Evolutionary conservation across 1,140 invertebrate species (phyloP).

Genomic region (Asbolus verrucosus): DNA sequence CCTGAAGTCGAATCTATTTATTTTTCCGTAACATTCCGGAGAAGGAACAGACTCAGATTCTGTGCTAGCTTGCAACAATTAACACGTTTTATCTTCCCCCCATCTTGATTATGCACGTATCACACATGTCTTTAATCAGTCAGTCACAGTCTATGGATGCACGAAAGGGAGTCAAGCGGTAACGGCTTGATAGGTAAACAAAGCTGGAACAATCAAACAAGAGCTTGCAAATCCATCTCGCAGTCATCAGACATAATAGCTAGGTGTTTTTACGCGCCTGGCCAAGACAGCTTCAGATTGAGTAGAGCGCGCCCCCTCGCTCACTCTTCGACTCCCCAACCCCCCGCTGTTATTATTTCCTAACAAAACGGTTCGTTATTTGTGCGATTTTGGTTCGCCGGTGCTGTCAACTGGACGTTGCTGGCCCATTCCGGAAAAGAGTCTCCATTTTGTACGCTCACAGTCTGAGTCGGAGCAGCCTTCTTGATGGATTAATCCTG

Average conservation of each 20-base stretch:
- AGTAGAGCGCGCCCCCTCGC: slow-evolving; percentile 42
- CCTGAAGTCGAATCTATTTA: neutral
- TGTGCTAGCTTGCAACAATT: neutral
- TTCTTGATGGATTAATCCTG: slow-evolving; percentile 55
- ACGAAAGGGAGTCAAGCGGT: slow-evolving; percentile 34
- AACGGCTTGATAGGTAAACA: slow-evolving; percentile 55
- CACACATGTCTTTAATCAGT: slow-evolving; percentile 44
- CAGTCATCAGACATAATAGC: slow-evolving; percentile 54
- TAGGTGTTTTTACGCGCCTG: slow-evolving; percentile 56
- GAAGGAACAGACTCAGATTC: no score
- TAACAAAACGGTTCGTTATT: no score
- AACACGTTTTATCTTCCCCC: neutral
- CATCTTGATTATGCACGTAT: slow-evolving; percentile 23
- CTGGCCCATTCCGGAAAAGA: no score
- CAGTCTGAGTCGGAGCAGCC: slow-evolving; percentile 31
- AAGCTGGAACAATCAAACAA: slow-evolving; percentile 55
- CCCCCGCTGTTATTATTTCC: no score
- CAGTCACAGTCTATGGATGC: slow-evolving; percentile 34
- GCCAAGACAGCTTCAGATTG: slow-evolving; percentile 54
- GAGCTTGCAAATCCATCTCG: slow-evolving; percentile 48
- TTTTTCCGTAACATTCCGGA: no score
- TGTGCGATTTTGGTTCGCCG: no score
- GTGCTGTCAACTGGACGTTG: no score
- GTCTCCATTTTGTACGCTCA: slow-evolving; percentile 5
- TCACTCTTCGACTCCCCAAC: neutral